Percentiles rank a stretch among this genome's conserved stretches.
phyloP scores from a whole-genome alignment of 1,140 invertebrate genomes.

The Portunus trituberculatus region DNA sequence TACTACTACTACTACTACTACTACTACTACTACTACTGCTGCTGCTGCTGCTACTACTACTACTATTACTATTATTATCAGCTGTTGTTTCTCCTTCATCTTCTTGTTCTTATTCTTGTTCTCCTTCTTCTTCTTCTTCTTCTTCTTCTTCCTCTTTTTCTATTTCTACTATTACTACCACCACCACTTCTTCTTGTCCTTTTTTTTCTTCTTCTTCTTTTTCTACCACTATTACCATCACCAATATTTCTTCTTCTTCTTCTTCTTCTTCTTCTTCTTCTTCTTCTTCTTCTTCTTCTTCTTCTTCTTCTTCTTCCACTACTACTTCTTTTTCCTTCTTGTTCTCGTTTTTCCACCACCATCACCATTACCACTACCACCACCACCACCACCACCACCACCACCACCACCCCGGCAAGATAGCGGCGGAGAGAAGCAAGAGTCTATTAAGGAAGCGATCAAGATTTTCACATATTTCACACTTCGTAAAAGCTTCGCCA shows the following conservation, averaged over 20 bases:
- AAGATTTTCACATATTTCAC: background rate
- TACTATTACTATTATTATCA: background rate
- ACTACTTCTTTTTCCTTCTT: background rate
- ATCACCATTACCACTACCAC: background rate
- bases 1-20: conserved; percentile 12
- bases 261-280: background rate
- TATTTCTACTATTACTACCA: background rate
- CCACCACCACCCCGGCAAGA: background rate
- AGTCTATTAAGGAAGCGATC: background rate
- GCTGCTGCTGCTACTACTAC: background rate
- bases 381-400: background rate
- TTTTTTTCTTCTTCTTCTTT: background rate
- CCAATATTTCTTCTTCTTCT: background rate
- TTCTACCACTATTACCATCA: background rate
- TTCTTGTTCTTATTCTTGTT: background rate
- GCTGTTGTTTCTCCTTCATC: background rate
- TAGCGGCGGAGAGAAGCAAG: background rate
- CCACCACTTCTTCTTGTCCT: background rate
- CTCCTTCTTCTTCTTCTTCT: background rate
- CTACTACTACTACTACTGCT: background rate
- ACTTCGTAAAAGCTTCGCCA: background rate
- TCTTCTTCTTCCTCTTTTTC: background rate
- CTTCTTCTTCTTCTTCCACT: background rate
- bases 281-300: background rate
- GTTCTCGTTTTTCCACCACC: no score